phyloP scores from a whole-genome alignment of 1,140 invertebrate species.

The Xylocopa sonorina region DNA sequence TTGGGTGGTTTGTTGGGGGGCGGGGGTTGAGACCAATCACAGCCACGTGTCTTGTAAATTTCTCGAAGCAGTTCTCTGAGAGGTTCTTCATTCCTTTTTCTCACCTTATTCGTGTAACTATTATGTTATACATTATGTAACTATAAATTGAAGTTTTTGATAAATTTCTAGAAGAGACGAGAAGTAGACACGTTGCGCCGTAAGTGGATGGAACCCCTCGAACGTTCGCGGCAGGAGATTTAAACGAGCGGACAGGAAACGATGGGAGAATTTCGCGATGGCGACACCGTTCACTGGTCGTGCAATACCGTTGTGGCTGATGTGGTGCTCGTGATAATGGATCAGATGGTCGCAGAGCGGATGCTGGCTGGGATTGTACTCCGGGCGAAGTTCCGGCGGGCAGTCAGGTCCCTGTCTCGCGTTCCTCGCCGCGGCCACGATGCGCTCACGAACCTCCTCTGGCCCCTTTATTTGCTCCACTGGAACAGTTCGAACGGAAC shows the following conservation, averaged over 20 bases:
- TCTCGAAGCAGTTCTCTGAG: too few species aligned
- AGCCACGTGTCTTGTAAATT: too few species aligned
- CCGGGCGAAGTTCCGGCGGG: slow-evolving; percentile 82
- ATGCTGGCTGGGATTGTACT: slow-evolving; percentile 80
- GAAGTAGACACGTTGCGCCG: slow-evolving; percentile 2
- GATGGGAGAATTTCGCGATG: slow-evolving; percentile 18
- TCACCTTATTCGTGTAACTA: too few species aligned
- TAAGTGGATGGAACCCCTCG: too few species aligned
- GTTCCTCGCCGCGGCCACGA: slow-evolving; percentile 86
- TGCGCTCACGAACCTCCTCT: slow-evolving; percentile 86
- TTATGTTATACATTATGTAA: too few species aligned
- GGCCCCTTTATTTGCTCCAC: slow-evolving; percentile 90
- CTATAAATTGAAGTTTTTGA: too few species aligned
- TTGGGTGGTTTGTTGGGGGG: too few species aligned
- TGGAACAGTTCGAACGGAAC: slow-evolving; percentile 74
- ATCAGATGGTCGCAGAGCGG: slow-evolving; percentile 80
- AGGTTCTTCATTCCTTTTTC: too few species aligned
- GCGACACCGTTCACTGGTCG: slow-evolving; percentile 28
- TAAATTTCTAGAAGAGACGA: too few species aligned
- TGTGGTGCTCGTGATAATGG: slow-evolving; percentile 81
- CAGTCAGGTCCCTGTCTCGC: slow-evolving; percentile 84
- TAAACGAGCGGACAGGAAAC: slow-evolving; percentile 30
- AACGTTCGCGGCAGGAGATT: too few species aligned
- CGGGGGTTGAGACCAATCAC: too few species aligned
- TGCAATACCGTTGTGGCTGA: slow-evolving; percentile 77